phyloP scores from a whole-genome alignment of 1,140 invertebrate species.

The Phortica variegata region DNA sequence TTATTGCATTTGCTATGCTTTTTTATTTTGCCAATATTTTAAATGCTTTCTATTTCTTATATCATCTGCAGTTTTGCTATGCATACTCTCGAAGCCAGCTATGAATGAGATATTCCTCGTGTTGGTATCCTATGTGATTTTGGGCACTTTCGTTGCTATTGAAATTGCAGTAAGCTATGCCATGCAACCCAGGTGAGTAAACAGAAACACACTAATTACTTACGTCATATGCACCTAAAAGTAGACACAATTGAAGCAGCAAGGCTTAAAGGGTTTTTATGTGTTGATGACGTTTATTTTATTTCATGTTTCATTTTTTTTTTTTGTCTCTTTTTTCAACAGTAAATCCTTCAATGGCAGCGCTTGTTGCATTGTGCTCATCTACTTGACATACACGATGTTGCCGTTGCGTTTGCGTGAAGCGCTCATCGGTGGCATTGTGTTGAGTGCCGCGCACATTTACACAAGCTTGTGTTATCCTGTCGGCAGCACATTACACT shows the following conservation, averaged over 20 bases:
- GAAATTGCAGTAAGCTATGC: constrained; percentile 63
- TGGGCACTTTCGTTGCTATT: constrained; percentile 70
- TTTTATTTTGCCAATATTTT: background rate
- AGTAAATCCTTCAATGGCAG: constrained; percentile 56
- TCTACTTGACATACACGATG: constrained; percentile 85
- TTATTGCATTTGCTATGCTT: background rate
- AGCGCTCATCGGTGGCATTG: constrained; percentile 70
- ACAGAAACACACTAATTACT: background rate
- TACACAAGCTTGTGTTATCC: constrained; percentile 48
- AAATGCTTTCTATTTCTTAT: background rate
- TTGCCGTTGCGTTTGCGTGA: constrained; percentile 81
- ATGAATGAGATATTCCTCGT: constrained; percentile 87
- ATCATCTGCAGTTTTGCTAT: constrained; percentile 65
- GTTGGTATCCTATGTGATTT: constrained; percentile 77
- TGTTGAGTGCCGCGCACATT: constrained; percentile 70
- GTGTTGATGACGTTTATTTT: background rate
- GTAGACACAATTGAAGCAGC: background rate
- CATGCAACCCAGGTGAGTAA: constrained; percentile 58
- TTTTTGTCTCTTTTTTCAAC: constrained; percentile 6
- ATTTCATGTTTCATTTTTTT: constrained; percentile 12
- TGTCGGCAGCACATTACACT: constrained; percentile 20
- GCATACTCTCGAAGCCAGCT: constrained; percentile 74
- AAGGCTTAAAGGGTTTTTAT: too few species aligned
- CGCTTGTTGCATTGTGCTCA: constrained; percentile 65
- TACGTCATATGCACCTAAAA: background rate